Evolutionary conservation across 2,888 invertebrate species (phyloP).

Genomic region (Anoplius nigerrimus): DNA sequence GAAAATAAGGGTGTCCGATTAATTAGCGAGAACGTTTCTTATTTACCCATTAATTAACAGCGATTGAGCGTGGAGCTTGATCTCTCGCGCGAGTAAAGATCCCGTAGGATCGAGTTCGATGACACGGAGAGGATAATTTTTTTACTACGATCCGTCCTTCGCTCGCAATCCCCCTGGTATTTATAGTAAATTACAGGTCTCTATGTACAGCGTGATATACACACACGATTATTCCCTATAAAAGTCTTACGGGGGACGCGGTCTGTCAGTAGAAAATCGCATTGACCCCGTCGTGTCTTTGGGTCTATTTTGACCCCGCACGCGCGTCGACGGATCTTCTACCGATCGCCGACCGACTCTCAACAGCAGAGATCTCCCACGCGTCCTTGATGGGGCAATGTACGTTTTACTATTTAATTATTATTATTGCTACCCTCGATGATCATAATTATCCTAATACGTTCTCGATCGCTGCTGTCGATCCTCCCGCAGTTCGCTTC

Average conservation of each 20-base stretch:
- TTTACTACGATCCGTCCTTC: conserved; percentile 29
- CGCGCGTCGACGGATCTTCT: background rate
- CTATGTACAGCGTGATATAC: conserved; percentile 55
- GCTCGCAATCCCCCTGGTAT: conserved; percentile 25
- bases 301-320: background rate
- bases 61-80: background rate
- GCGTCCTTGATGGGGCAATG: background rate
- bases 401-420: background rate
- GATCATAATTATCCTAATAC: conserved; percentile 13
- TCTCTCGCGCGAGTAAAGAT: background rate
- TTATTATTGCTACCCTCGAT: conserved; percentile 9
- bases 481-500: conserved; percentile 26
- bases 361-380: background rate
- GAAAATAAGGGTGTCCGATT: too few relatives aligned
- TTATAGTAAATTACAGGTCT: conserved; percentile 46
- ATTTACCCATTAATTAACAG: background rate
- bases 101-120: conserved; percentile 11
- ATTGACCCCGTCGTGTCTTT: conserved; percentile 49
- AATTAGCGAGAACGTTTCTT: too few relatives aligned
- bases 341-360: background rate
- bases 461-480: conserved; percentile 32
- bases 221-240: conserved; percentile 50
- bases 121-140: conserved; percentile 11
- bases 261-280: conserved; percentile 47
- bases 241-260: conserved; percentile 48